phyloP scores from a whole-genome alignment of 2,888 invertebrate genomes.

The Leucophora obtusa region DNA sequence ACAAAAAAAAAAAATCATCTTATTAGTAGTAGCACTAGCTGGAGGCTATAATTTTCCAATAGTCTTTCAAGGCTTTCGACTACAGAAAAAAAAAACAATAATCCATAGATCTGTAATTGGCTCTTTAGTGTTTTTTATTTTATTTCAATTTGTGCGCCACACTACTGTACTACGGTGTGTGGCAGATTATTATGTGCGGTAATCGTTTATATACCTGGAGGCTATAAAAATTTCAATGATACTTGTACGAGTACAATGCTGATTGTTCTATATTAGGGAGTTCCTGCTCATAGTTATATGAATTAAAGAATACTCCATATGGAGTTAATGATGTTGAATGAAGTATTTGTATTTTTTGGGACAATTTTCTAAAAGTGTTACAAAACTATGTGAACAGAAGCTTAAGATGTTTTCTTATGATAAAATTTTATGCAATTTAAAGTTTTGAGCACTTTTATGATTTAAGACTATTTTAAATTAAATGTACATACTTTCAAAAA shows the following conservation, averaged over 20 bases:
- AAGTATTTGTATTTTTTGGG: conserved; percentile 31
- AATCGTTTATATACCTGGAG: conserved; percentile 64
- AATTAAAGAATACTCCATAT: conserved; percentile 47
- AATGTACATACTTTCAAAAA: no score
- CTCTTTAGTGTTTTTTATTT: conserved; percentile 58
- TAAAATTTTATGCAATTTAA: conserved; percentile 30
- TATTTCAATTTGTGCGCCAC: conserved; percentile 47
- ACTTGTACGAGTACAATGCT: conserved; percentile 36
- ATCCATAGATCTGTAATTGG: conserved; percentile 63
- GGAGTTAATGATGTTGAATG: conserved; percentile 60
- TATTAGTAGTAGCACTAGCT: conserved; percentile 59
- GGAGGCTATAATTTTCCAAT: conserved; percentile 58
- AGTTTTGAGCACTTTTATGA: conserved; percentile 5
- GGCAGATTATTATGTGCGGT: conserved; percentile 53
- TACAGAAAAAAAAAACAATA: conserved; percentile 44
- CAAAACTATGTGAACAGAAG: conserved; percentile 54
- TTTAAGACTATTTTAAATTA: background rate
- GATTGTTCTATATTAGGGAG: conserved; percentile 57
- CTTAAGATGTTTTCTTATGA: conserved; percentile 44
- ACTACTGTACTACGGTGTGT: conserved; percentile 26
- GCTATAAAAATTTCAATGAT: conserved; percentile 58
- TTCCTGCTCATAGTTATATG: conserved; percentile 14
- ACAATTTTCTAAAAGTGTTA: background rate
- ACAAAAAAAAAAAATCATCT: conserved; percentile 60
- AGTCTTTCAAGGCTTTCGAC: conserved; percentile 42